phyloP scores from a whole-genome alignment of 2,113 vertebrate species.

The Carollia perspicillata region DNA sequence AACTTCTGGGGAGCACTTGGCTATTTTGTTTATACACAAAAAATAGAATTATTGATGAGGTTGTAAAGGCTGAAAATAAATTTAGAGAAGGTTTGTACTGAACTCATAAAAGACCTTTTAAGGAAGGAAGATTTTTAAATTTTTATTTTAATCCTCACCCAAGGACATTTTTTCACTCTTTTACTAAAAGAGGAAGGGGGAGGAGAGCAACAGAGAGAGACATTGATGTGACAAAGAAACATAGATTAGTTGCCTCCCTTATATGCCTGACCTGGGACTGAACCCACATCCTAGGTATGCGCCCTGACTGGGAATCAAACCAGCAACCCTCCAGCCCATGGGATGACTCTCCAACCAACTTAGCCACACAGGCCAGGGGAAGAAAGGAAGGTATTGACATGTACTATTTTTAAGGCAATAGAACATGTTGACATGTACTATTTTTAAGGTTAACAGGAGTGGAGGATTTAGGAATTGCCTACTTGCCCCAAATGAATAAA shows the following conservation, averaged over 20 bases:
- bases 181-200: no score
- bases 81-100: background rate
- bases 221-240: no score
- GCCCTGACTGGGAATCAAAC: no score
- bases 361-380: background rate
- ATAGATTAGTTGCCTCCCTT: no score
- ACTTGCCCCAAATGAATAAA: background rate
- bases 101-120: background rate
- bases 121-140: background rate
- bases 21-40: background rate
- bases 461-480: background rate
- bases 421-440: background rate
- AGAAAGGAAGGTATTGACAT: background rate
- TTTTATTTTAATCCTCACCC: no score
- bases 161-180: no score
- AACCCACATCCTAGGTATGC: no score
- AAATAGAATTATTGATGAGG: background rate
- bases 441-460: conserved; percentile 6
- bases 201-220: no score
- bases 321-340: no score
- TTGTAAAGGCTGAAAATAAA: conserved; percentile 35
- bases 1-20: background rate
- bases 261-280: no score
- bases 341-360: no score
- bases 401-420: background rate